Percentiles rank a stretch among this genome's conserved stretches.
Evolutionary conservation across 2,888 invertebrate genomes (phyloP).

Genomic region (Dione juno): DNA sequence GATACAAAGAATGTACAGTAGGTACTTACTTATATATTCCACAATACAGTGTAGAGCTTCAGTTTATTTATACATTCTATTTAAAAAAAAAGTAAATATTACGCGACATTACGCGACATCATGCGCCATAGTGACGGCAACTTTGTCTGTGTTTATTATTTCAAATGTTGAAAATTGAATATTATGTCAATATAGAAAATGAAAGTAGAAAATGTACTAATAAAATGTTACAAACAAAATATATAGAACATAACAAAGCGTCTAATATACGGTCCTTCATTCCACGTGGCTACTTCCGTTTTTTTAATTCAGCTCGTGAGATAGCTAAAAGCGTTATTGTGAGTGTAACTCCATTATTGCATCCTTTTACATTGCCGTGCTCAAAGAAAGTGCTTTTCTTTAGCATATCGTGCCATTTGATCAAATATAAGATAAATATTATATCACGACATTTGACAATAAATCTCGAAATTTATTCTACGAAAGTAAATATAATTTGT

Average conservation of each 20-base stretch:
- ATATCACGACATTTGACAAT: no score
- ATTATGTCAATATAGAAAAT: background rate
- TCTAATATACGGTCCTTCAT: background rate
- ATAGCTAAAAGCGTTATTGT: constrained; percentile 29
- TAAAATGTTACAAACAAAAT: background rate
- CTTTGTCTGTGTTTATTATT: no score
- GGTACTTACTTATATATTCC: no score
- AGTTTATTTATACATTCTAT: no score
- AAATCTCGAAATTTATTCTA: no score
- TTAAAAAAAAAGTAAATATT: no score
- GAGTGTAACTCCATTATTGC: constrained; percentile 26
- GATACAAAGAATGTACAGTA: no score
- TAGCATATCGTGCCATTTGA: background rate
- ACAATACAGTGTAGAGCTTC: no score
- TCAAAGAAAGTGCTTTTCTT: constrained; percentile 22
- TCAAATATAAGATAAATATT: background rate
- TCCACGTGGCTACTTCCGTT: background rate
- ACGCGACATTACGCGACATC: no score
- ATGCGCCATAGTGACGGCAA: no score
- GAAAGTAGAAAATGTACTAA: background rate
- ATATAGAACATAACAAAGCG: constrained; percentile 1
- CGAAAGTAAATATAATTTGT: no score
- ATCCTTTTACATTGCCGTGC: constrained; percentile 23
- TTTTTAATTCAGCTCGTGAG: constrained; percentile 20
- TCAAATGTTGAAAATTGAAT: no score